Evolutionary conservation across 2,888 invertebrate species (phyloP), one percentile per base, ranked within the genome.

Genomic region (Tetragonisca angustula): DNA sequence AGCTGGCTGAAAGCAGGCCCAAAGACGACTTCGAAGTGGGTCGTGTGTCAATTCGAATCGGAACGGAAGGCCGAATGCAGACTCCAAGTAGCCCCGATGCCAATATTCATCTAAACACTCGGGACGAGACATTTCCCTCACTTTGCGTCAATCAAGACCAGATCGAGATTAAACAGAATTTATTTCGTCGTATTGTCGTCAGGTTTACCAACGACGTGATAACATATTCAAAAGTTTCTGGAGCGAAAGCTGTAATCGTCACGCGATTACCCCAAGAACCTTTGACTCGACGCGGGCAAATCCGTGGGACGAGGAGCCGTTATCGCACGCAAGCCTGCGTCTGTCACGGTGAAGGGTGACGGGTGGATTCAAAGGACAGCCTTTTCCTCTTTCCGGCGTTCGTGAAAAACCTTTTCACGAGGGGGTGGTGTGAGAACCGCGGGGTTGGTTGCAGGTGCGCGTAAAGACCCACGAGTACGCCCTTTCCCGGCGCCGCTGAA

Each of bases 401-500:
- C 52, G 21, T 27, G 43, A 64, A 64, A 76, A 64, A 76, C 36
- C 65, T 36, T 54, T 43, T 9, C 36, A 36, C 36, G 36, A 9
- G 36, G 36, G 0, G 36, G 36, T 6, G 36, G 74, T 61, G 54
- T 70, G 82, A 72, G 74, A 83, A 56, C 52, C 15, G 24, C 6
- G 21, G 76, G 80, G 73, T 73, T 68, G 81, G 71, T 32, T 81
- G 70, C 71, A 82, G 82, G 79, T 84, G 85, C 72, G 79, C 64
- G 62, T 68, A 78, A 83, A 81, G 76, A 76, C 81, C 49, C 52
- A 70, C 61, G 81, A 79, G 73, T 70, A 78, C 83, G 83, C 83
- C 86, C 87, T 86, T 85, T 77, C 72, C 76, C 82, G 80, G 72
- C n/a, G 27, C 70, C 78, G 62, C 83, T 89, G 91, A 88, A 90